Evolutionary conservation across 2,888 invertebrate genomes (phyloP).

Genomic region (Coenonympha glycerion): DNA sequence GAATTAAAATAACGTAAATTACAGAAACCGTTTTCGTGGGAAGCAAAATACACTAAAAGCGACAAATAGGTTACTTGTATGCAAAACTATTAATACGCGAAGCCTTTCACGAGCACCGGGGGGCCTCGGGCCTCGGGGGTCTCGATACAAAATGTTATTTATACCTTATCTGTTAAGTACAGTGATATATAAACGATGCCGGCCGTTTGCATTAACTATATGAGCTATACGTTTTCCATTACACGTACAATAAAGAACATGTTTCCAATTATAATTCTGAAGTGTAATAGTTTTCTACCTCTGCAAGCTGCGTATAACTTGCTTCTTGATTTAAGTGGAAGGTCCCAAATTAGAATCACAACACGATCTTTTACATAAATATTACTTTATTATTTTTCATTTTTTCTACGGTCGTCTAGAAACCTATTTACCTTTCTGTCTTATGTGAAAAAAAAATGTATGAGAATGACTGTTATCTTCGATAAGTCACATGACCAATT

Average conservation of each 20-base stretch:
- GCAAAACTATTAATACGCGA: constrained; percentile 24
- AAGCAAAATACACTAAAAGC: constrained; percentile 14
- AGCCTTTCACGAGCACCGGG: constrained; percentile 23
- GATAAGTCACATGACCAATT: too few relatives aligned
- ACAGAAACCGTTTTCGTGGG: constrained; percentile 14
- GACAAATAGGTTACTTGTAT: constrained; percentile 14
- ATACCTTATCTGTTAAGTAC: constrained; percentile 17
- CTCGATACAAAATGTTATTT: constrained; percentile 23
- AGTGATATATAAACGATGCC: constrained; percentile 22
- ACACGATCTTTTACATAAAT: too few relatives aligned
- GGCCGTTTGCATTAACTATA: constrained; percentile 14
- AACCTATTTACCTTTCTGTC: too few relatives aligned
- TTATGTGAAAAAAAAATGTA: too few relatives aligned
- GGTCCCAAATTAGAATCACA: too few relatives aligned
- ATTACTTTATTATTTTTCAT: too few relatives aligned
- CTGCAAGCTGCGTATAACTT: too few relatives aligned
- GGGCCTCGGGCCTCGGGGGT: constrained; percentile 11
- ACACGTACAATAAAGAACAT: neutral
- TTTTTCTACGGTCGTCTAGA: too few relatives aligned
- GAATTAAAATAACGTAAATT: neutral
- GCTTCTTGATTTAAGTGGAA: too few relatives aligned
- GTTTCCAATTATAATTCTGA: constrained; percentile 6
- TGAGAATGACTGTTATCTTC: too few relatives aligned
- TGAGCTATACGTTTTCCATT: constrained; percentile 5
- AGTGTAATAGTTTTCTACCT: neutral